A percentile compares a stretch with the other conserved stretches of the same genome.
Conservation (phyloP, 2,888 invertebrate species). For the Crepidodera aurea region DNA sequence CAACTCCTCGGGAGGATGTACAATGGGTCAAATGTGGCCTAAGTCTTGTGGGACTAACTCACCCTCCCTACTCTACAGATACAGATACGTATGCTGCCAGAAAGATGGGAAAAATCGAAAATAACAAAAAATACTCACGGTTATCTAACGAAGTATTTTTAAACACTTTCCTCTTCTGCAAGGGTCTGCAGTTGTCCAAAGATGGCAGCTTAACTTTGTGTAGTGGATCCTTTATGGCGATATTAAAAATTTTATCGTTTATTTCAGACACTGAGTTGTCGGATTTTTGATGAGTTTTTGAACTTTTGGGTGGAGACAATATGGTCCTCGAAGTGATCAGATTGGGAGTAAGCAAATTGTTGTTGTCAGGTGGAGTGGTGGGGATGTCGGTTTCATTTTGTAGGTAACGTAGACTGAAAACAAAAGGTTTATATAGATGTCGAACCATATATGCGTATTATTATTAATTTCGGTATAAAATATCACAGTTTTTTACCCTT, state of each 20-base stretch:
- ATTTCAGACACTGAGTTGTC: conserved; percentile 56
- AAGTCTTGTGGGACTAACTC: too few relatives aligned
- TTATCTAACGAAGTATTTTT: conserved; percentile 60
- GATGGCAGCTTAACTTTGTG: conserved; percentile 66
- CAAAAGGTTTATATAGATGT: conserved; percentile 6
- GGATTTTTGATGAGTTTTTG: conserved; percentile 44
- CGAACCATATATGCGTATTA: too few relatives aligned
- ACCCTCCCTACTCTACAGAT: too few relatives aligned
- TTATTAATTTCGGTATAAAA: too few relatives aligned
- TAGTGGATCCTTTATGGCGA: conserved; percentile 54
- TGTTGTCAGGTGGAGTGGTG: conserved; percentile 42
- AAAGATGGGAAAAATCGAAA: too few relatives aligned
- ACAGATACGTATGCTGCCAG: too few relatives aligned
- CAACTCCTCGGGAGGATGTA: too few relatives aligned
- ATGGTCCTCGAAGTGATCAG: conserved; percentile 36
- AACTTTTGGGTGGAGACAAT: conserved; percentile 27
- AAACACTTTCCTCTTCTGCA: conserved; percentile 60
- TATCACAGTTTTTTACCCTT: too few relatives aligned
- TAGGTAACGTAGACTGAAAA: conserved; percentile 70
- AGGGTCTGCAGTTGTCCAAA: conserved; percentile 62
- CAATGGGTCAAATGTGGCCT: too few relatives aligned
- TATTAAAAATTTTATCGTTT: conserved; percentile 58
- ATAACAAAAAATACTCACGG: too few relatives aligned
- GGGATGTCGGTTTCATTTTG: conserved; percentile 64
- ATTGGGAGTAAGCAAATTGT: conserved; percentile 40